Conservation (phyloP, 2,888 invertebrate species). For the Enchytraeus crypticus region DNA sequence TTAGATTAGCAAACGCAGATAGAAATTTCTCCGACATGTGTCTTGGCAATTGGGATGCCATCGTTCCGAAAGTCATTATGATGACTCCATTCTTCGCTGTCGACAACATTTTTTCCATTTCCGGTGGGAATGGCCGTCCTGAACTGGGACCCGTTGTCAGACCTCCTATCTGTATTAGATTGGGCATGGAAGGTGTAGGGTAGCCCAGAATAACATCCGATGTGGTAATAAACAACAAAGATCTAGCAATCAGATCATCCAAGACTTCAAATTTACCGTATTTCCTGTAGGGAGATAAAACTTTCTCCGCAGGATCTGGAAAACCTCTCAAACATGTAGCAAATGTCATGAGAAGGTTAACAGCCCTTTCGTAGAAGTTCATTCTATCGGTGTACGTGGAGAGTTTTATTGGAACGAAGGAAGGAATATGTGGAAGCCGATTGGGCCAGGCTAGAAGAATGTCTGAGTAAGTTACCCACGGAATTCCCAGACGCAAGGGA, state of each 20-base stretch:
- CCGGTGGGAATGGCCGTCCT: neutral
- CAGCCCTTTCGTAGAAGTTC: neutral
- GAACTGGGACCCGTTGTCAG: neutral
- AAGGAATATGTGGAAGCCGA: conserved; percentile 9
- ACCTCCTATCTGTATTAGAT: conserved; percentile 11
- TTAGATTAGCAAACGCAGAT: conserved; percentile 4
- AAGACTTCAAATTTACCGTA: conserved; percentile 7
- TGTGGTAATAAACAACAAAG: conserved; percentile 6
- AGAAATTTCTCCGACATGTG: neutral
- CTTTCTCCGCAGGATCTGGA: neutral
- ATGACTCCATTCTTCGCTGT: neutral
- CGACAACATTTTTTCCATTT: neutral
- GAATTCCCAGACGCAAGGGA: conserved; percentile 7
- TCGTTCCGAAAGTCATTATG: conserved; percentile 11
- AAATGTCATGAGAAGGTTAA: neutral
- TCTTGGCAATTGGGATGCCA: neutral
- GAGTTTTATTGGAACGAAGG: neutral
- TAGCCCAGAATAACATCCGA: conserved; percentile 5
- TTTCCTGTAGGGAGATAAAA: conserved; percentile 3
- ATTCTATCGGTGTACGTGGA: neutral
- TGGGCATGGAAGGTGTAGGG: conserved; percentile 6
- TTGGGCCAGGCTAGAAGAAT: conserved; percentile 3
- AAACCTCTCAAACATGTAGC: neutral
- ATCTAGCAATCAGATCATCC: conserved; percentile 10
- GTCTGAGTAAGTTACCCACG: conserved; percentile 10